Evolutionary conservation across 2,797 vertebrate genomes (phyloP), one percentile per base, ranked within the genome.

Genomic region (Melanotaenia nigrans): DNA sequence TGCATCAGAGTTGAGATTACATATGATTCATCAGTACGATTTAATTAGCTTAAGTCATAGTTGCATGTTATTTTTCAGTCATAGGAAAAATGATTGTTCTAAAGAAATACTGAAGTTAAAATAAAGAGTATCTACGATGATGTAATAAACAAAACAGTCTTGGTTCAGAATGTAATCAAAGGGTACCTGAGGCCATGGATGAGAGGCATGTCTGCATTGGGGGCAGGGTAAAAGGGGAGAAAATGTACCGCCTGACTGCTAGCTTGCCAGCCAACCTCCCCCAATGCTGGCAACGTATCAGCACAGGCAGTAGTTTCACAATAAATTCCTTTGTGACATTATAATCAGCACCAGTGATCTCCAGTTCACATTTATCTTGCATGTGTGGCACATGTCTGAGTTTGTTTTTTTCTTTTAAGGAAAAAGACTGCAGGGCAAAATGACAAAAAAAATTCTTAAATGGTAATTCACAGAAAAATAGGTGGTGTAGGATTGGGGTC

Each of bases 261-360:
- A 68, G 47, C 79, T 76, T 79, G 63, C 42, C 60, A 79, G 62
- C 58, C 58, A 65, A 62, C 65, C 58, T 79, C 73, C 54, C 38
- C 33, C 32, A 62, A 58, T 0, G 16, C 75, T 87, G 82, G 85
- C 79, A 0, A 8, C 0, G 22, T 6, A 79, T 72, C 90, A 87
- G 60, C 61, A 30, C 61, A 75, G 73, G 67, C 74, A 74, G 55
- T n/a, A 65, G 82, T 85, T 91, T 87, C 85, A 88, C 88, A 92
- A 90, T 79, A 86, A 85, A 87, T 91, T 89, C 87, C 73, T 89
- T 71, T 79, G 86, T 89, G 77, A 88, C 80, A 83, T 49, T 45
- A 49, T 84, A 85, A 88, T 89, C 89, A 81, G 76, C 68, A 71
- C 36, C 54, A 63, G 54, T 53, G 64, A 91, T 92, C 86, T 68